Base-by-base conservation (phyloP, 2,888 invertebrate genomes). In the Polymixis flavicincta region DNA sequence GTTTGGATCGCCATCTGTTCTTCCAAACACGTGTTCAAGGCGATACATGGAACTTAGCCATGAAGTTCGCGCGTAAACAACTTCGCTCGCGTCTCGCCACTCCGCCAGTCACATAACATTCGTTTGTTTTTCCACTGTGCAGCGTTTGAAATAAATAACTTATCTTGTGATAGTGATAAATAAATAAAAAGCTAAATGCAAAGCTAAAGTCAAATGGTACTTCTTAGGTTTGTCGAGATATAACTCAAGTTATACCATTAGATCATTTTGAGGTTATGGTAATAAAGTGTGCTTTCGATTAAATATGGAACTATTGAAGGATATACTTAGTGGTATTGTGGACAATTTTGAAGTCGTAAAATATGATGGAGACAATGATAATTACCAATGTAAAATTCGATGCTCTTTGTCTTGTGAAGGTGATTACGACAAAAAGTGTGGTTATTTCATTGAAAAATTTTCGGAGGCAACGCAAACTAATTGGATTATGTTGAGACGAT, bases 401-500 rank as follows among this genome's bases (percentile, higher is more conserved):
- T 70, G 75, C 25, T 64, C 65, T 74, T 55, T 69, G 69, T 57
- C 74, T 74, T 69, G 68, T 74, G 74, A 74, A 74, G 63, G 63
- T 68, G 74, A 74, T 74, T 71, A 67, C 4, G 77, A 73, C 73
- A 65, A 70, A 74, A 78, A 69, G 61, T 78, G 72, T 68, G 65
- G 69, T 68, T 68, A 68, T 68, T 68, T 71, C 64, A 72, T 75
- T 78, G 66, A 78, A 79, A 60, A 69, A 3, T 65, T 72, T 75
- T 79, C 72, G 61, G 68, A 64, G 64, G 11, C 63, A 78, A 74
- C 67, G n/a, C 78, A 74, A 78, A 78, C 70, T 71, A 71, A 75
- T 76, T 80, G 68, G 70, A 78, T 78, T 81, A 81, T 78, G 66
- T 73, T 76, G 71, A 74, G 78, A 71, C 68, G 73, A 72, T 80